These are phyloP conservation scores for Trichomalopsis sarcophagae DNA, from an alignment of 1,140 invertebrate species.

Conservation along the genomic window DNA sequence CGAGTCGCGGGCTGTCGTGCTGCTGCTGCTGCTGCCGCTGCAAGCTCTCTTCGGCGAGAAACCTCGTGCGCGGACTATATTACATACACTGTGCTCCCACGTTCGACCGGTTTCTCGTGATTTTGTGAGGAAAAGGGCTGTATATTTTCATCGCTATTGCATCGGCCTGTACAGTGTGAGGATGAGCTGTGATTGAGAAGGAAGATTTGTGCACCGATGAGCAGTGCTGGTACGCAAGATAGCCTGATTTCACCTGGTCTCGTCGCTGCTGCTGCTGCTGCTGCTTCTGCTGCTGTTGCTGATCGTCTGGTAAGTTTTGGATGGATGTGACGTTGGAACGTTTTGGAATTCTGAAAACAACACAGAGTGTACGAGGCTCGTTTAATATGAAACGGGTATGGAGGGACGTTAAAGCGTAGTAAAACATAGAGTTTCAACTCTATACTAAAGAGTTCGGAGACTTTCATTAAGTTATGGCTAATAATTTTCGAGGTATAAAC, in stretches of 20 bases:
- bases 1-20: conserved; percentile 39
- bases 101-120: not conserved
- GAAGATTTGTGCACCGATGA: not conserved
- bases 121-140: not conserved
- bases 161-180: not conserved
- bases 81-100: not conserved
- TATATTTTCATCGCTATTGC: not conserved
- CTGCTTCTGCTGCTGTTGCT: not conserved
- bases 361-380: no score
- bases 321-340: not conserved
- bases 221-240: not conserved
- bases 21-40: conserved; percentile 9
- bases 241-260: not conserved
- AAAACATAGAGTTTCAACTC: not conserved
- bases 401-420: not conserved
- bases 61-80: not conserved
- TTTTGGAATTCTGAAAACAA: not conserved
- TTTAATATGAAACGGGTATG: not conserved
- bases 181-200: not conserved
- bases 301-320: not conserved
- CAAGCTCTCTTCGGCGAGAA: not conserved
- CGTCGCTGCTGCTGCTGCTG: not conserved
- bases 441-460: not conserved
- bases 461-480: conserved; percentile 4
- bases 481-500: conserved; percentile 1